Base-by-base conservation (phyloP, 2,888 invertebrate genomes). In the Agriopis marginaria region DNA sequence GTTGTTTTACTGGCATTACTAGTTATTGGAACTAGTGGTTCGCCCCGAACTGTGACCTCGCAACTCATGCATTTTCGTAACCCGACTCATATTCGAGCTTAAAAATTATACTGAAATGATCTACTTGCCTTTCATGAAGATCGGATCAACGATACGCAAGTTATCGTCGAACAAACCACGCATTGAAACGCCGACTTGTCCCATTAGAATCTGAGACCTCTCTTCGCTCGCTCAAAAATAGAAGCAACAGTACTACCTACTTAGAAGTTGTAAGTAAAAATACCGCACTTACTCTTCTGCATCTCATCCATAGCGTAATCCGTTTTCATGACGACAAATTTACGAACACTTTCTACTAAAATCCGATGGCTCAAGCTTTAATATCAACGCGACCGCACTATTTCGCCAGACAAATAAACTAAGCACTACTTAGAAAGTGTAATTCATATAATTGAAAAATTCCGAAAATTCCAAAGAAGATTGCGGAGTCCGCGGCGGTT, bases 231-330 rank as follows among this genome's bases (percentile, higher is more conserved):
- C 8, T 14, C 3, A 47, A 59, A 39, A 6, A 39, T 39, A 47
- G 10, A 63, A 14, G 17, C 17, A 44, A 44, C 44, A 55, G 6
- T 53, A 44, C 42, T 7, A 14, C 17, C 12, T 11, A 12, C 17
- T 23, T 47, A 47, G 12, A 12, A 12, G 7, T 47, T 47, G 47
- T 53, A 62, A 44, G 14, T 53, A 54, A 51, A 68, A 63, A 60
- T 61, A 61, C 71, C 67, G 45, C 64, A 93, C 93, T 94, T 89
- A 94, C 94, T 90, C 88, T 93, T 94, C 84, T 94, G 93, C 90
- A 92, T 89, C 77, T 92, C 94, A 88, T 94, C 94, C 92, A 94
- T 89, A 74, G 93, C 92, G 89, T 94, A 94, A 92, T 94, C 94
- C 92, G 94, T 91, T 90, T 94, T 94, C 94, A 94, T 94, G 82